phyloP scores from a whole-genome alignment of 2,797 vertebrate genomes.

The Presbytis comata region DNA sequence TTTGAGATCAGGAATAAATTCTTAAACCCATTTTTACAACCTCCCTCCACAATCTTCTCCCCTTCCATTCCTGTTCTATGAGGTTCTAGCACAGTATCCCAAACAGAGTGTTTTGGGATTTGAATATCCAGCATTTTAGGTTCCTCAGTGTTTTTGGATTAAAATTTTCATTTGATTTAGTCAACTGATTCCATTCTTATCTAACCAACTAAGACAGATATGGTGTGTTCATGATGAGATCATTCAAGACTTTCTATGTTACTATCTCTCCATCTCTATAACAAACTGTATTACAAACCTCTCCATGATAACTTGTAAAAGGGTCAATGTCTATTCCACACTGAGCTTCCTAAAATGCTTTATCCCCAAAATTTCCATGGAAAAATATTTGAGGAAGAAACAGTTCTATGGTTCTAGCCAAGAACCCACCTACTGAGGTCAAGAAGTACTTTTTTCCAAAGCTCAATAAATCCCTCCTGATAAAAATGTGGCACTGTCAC shows the following conservation, averaged over 20 bases:
- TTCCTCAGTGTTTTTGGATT: neutral
- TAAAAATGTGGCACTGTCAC: constrained; percentile 78
- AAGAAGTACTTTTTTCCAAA: constrained; percentile 73
- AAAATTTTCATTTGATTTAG: neutral
- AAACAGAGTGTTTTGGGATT: neutral
- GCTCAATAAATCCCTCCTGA: constrained; percentile 78
- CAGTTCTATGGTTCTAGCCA: neutral
- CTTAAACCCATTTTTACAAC: neutral
- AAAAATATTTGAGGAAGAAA: constrained; percentile 32
- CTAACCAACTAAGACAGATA: neutral
- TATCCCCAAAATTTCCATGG: neutral
- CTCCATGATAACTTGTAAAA: neutral
- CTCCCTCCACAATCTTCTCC: neutral
- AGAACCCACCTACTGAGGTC: constrained; percentile 31
- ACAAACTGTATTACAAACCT: neutral
- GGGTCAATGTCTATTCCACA: neutral
- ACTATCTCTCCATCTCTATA: neutral
- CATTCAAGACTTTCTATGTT: neutral
- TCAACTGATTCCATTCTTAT: neutral
- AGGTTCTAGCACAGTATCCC: neutral
- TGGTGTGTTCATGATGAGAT: neutral
- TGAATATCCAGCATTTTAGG: neutral
- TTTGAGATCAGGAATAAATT: neutral
- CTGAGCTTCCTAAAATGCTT: neutral
- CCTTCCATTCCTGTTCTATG: neutral